Percentiles rank a stretch among this genome's conserved stretches.
Conservation (phyloP, 2,797 vertebrate genomes). For the Lophius americanus region DNA sequence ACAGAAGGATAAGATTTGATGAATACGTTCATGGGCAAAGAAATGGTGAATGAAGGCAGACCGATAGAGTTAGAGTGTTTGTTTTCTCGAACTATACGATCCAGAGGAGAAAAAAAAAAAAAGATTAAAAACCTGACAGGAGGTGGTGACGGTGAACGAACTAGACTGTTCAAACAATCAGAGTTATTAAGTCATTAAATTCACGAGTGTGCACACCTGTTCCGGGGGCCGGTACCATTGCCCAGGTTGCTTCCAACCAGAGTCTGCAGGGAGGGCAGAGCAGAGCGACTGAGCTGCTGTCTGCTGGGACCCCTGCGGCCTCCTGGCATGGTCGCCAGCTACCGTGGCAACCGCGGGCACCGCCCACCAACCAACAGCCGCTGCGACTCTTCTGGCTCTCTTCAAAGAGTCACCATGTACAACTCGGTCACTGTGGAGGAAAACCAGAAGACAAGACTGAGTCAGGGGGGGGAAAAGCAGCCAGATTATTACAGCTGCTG, state of each 20-base stretch:
- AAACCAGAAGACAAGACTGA: not conserved
- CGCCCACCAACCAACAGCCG: slow-evolving; percentile 72
- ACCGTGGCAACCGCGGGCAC: slow-evolving; percentile 84
- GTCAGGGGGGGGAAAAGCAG: not conserved
- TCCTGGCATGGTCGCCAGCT: slow-evolving; percentile 95
- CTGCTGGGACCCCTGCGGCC: slow-evolving; percentile 99
- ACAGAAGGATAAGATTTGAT: not conserved
- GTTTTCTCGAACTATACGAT: no score
- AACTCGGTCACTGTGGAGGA: slow-evolving; percentile 67
- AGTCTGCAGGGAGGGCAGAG: slow-evolving; percentile 97
- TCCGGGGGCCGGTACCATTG: slow-evolving; percentile 93
- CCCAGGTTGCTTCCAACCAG: slow-evolving; percentile 92
- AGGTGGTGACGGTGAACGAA: no score
- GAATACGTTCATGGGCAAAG: not conserved
- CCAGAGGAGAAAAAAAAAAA: no score
- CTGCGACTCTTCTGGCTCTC: slow-evolving; percentile 73
- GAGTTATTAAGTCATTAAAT: not conserved
- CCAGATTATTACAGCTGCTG: not conserved
- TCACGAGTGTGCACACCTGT: slow-evolving; percentile 80
- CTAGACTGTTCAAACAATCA: not conserved
- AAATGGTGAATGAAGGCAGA: not conserved
- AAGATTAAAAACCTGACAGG: no score
- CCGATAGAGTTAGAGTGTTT: no score
- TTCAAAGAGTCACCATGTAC: slow-evolving; percentile 77
- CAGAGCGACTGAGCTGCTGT: slow-evolving; percentile 98